Evolutionary conservation across 2,888 invertebrate species (phyloP), one percentile per base, ranked within the genome.

Genomic region (Troilus luridus): DNA sequence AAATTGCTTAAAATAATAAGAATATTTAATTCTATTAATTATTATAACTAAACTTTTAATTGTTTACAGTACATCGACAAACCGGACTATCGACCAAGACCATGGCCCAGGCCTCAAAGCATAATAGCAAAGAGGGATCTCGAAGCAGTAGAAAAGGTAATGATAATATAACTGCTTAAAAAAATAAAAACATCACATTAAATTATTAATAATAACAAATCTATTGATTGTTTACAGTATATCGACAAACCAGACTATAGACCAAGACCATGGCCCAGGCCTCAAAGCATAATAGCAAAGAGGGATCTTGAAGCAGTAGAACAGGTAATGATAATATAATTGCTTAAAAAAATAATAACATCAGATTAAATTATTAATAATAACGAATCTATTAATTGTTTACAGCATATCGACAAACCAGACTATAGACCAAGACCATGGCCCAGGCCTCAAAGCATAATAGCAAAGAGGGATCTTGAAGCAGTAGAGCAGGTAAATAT

Each of bases 141-240:
- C 3, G 77, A 77, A 77, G 77, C 27, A 6, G 77, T 77, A 77
- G 77, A 77, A 27, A 27, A 77, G 27, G 77, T 77, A 77, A 77
- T 21, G 77, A 77, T 27, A 17, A 17, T 60, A 14, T 60, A 60
- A 17, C 17, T 60, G n/a, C n/a, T n/a, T n/a, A n/a, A n/a, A n/a
- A n/a, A n/a, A n/a, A n/a, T n/a, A n/a, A 17, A 60, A 60, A 60
- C 17, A 12, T 12, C 5, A 17, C 60, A 17, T 60, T 60, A 6
- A 12, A 6, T 2, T 1, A 60, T 60, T 60, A 6, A 8, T 11
- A n/a, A 6, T 72, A 14, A 24, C 24, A 1, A 12, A 24, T 72
- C n/a, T n/a, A 10, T 72, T 24, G 1, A 27, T 5, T 72, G 24
- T 72, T 72, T 24, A 0, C n/a, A 72, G 72, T 72, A 5, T 72